Percentiles rank a stretch among this genome's conserved stretches.
Evolutionary conservation across 1,140 invertebrate species (phyloP).

Genomic region (Leptopilina clavipes): DNA sequence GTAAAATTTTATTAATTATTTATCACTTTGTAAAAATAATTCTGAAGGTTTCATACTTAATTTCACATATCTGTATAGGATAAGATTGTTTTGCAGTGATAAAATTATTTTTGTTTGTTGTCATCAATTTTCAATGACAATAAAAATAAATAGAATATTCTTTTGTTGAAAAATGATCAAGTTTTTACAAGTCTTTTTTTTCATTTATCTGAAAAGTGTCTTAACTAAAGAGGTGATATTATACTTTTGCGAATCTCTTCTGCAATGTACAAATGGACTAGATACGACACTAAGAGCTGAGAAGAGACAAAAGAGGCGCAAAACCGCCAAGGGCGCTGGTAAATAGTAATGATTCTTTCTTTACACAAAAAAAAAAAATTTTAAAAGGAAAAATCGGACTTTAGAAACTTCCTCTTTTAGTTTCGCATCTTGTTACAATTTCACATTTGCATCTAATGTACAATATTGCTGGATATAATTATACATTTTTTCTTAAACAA

Average conservation of each 20-base stretch:
- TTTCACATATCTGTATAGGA: no score
- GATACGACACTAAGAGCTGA: not conserved
- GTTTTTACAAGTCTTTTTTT: not conserved
- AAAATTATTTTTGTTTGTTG: not conserved
- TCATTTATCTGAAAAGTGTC: not conserved
- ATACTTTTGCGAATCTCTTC: not conserved
- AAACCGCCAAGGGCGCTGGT: constrained; percentile 20
- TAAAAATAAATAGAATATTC: not conserved
- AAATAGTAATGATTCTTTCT: constrained; percentile 26
- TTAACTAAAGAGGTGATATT: not conserved
- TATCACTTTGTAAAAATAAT: no score
- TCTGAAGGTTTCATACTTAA: no score
- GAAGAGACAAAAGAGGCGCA: constrained; percentile 26
- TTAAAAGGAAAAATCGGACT: not conserved
- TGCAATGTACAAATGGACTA: not conserved
- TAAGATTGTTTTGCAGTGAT: not conserved
- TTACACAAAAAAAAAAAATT: constrained; percentile 4
- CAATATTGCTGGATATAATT: not conserved
- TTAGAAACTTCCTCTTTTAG: not conserved
- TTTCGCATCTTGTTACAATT: not conserved
- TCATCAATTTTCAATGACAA: not conserved
- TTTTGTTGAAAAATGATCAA: not conserved
- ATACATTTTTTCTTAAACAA: no score
- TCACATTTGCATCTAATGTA: not conserved
- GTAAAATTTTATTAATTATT: no score